These are phyloP conservation scores for Grallaria varia DNA, from an alignment of 2,113 vertebrate genomes.

Conservation along the genomic window DNA sequence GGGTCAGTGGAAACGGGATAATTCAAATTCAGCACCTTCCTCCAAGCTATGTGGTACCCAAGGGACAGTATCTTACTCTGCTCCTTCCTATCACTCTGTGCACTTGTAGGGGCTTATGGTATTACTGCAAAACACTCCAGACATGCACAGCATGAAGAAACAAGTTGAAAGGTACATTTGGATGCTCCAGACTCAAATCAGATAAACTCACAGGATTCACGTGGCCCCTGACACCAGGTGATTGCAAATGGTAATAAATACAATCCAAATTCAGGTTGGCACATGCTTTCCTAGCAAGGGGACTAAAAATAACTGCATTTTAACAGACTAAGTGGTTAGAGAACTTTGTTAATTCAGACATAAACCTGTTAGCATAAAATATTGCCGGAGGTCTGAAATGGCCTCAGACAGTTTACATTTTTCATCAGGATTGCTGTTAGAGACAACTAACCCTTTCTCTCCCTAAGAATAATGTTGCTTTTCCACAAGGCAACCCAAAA, in stretches of 20 bases:
- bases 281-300: conserved; percentile 29
- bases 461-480: conserved; percentile 51
- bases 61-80: conserved; percentile 23
- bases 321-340: conserved; percentile 51
- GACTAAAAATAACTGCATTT: conserved; percentile 33
- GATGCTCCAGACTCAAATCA: conserved; percentile 58
- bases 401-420: conserved; percentile 58
- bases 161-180: conserved; percentile 38
- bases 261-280: conserved; percentile 58
- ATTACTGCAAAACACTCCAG: conserved; percentile 48
- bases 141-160: conserved; percentile 64
- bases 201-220: conserved; percentile 53
- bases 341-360: conserved; percentile 52
- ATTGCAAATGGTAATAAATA: conserved; percentile 54
- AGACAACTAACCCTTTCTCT: conserved; percentile 58
- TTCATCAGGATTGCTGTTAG: conserved; percentile 40
- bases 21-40: conserved; percentile 64
- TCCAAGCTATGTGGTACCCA: conserved; percentile 13
- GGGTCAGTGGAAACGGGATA: conserved; percentile 26
- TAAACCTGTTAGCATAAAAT: conserved; percentile 59
- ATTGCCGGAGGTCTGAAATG: conserved; percentile 50
- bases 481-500: conserved; percentile 62
- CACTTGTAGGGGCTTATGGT: conserved; percentile 59
- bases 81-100: conserved; percentile 53
- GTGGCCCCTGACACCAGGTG: conserved; percentile 39